These are phyloP conservation scores for Petaurus breviceps DNA, from an alignment of 2,113 vertebrate genomes.

Conservation along the genomic window DNA sequence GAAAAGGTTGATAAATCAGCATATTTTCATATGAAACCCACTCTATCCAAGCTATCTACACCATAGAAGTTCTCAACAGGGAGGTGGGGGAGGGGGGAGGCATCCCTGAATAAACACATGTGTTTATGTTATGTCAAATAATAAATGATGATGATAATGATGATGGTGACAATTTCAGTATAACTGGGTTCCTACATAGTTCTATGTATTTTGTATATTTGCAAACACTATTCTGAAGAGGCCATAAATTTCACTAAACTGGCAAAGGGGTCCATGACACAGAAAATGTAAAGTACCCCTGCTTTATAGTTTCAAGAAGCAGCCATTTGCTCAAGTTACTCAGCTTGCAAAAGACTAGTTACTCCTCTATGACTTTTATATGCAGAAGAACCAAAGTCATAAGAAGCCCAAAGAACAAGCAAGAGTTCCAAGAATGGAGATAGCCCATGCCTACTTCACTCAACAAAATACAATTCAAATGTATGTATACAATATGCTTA, in stretches of 20 bases:
- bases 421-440: not conserved
- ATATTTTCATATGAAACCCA: not conserved
- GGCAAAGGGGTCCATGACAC: no score
- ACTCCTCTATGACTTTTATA: not conserved
- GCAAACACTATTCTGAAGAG: no score
- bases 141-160: no score
- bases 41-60: not conserved
- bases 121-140: not conserved
- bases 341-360: not conserved
- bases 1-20: not conserved
- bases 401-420: not conserved
- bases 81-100: no score
- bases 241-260: no score
- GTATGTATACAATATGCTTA: not conserved
- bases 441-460: not conserved
- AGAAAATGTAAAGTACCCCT: not conserved
- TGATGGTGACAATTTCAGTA: not conserved
- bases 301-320: not conserved
- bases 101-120: not conserved
- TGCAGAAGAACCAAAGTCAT: not conserved
- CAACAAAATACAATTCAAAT: not conserved
- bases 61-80: not conserved
- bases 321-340: not conserved
- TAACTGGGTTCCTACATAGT: not conserved
- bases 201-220: not conserved